phyloP scores from a whole-genome alignment of 2,888 invertebrate species.

The Ceriagrion tenellum region DNA sequence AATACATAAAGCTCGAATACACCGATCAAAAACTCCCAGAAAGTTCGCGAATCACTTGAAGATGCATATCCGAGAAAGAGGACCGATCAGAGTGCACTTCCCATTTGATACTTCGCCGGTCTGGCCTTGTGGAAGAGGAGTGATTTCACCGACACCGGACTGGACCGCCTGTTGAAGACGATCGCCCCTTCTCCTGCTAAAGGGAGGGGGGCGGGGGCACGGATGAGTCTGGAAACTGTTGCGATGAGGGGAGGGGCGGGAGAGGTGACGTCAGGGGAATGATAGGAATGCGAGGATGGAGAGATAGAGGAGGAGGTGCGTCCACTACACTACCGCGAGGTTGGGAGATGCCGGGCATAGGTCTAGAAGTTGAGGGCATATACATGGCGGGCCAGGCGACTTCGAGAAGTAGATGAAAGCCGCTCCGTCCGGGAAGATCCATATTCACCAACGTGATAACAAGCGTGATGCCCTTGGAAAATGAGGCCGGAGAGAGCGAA shows the following conservation, averaged over 20 bases:
- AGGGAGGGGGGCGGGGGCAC: not conserved
- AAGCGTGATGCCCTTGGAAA: no score
- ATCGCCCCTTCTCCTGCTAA: not conserved
- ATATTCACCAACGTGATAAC: not conserved
- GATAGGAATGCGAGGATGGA: conserved; percentile 39
- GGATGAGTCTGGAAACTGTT: not conserved
- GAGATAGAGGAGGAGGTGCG: not conserved
- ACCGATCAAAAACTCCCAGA: no score
- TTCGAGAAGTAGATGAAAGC: conserved; percentile 7
- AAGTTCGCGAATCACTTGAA: no score
- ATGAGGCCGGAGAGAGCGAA: no score
- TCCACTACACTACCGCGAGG: not conserved
- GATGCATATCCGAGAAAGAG: no score
- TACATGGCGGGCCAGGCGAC: not conserved
- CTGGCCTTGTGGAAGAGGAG: not conserved
- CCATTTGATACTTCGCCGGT: not conserved
- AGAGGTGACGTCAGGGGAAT: conserved; percentile 33
- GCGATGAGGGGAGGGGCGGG: not conserved
- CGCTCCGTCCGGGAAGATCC: not conserved
- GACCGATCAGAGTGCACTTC: not conserved
- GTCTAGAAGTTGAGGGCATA: not conserved
- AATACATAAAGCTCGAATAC: no score
- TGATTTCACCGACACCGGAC: not conserved
- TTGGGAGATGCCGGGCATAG: no score
- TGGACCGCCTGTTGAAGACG: not conserved